Evolutionary conservation across 2,113 vertebrate genomes (phyloP).

Genomic region (Elephas maximus): DNA sequence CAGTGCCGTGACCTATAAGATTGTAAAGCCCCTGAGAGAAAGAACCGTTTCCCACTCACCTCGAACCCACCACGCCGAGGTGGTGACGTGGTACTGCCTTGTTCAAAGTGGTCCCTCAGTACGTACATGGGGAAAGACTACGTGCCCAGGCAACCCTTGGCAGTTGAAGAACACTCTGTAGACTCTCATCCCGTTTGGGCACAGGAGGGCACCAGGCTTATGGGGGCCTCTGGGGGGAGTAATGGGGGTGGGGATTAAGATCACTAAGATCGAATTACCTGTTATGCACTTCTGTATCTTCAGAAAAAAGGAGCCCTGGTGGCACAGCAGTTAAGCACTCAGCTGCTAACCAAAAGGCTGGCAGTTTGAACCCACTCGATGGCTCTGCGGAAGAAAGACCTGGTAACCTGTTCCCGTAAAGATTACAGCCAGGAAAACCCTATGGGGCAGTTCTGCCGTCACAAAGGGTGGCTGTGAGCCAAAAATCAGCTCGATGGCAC

Average conservation of each 20-base stretch:
- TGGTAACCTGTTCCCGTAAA: too few relatives aligned
- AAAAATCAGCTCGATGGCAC: too few relatives aligned
- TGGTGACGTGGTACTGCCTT: too few relatives aligned
- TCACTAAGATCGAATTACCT: accelerated
- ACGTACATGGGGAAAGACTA: not conserved
- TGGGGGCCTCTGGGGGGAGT: not conserved
- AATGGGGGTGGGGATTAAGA: too few relatives aligned
- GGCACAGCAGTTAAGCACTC: too few relatives aligned
- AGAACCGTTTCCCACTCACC: not conserved
- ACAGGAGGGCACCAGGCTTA: not conserved
- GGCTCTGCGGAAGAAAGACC: too few relatives aligned
- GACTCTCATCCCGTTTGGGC: not conserved
- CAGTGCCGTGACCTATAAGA: not conserved
- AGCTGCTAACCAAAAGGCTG: too few relatives aligned
- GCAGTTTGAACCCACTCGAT: too few relatives aligned
- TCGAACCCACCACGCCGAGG: not conserved
- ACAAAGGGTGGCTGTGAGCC: too few relatives aligned
- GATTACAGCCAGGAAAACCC: too few relatives aligned
- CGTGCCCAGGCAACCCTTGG: not conserved
- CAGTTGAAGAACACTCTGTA: not conserved
- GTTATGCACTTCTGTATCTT: not conserved
- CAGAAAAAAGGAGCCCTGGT: too few relatives aligned
- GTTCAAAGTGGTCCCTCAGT: not conserved
- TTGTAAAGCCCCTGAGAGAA: not conserved
- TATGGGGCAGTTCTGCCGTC: too few relatives aligned